A percentile compares a stretch with the other conserved stretches of the same genome.
Evolutionary conservation across 2,797 vertebrate species (phyloP).

Genomic region (Mallotus villosus): DNA sequence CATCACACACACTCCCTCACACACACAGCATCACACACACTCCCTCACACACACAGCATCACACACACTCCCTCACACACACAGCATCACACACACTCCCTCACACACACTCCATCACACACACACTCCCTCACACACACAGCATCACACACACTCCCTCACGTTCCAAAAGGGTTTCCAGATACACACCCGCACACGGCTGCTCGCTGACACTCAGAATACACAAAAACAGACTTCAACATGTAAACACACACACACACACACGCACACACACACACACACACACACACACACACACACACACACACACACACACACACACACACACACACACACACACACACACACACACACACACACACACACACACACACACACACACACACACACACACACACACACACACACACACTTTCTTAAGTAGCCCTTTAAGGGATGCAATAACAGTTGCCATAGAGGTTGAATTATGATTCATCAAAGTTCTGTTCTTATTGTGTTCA

Average conservation of each 20-base stretch:
- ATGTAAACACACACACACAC: neutral
- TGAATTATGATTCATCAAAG: neutral
- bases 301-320: neutral
- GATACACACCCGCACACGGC: slow-evolving; percentile 4
- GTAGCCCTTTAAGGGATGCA: neutral
- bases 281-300: neutral
- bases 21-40: no score
- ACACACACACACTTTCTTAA: neutral
- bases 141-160: no score
- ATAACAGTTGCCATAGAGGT: neutral
- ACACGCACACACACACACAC: neutral
- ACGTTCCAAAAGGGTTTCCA: neutral
- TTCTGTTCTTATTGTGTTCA: neutral
- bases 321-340: neutral
- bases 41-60: no score
- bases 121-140: no score
- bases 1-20: no score
- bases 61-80: no score
- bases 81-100: no score
- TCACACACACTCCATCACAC: no score
- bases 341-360: neutral
- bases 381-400: neutral
- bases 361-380: neutral
- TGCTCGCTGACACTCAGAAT: neutral
- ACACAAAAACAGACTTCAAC: neutral